These are phyloP conservation scores for Clistopyga incitator DNA, from an alignment of 2,888 invertebrate species.

Conservation along the genomic window DNA sequence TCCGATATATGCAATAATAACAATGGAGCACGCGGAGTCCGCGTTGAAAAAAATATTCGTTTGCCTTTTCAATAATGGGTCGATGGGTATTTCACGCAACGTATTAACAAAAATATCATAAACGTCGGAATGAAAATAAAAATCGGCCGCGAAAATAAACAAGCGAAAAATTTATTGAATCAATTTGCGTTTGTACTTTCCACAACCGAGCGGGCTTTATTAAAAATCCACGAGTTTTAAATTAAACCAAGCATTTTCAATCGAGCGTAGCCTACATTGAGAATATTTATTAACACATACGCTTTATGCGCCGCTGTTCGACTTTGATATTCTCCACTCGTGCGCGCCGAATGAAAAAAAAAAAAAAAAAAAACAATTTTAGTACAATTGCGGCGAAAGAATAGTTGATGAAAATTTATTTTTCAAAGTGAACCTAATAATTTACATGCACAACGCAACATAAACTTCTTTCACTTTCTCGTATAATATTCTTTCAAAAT, in stretches of 20 bases:
- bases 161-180: constrained; percentile 4
- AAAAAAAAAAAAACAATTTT: no score
- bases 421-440: not conserved
- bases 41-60: not conserved
- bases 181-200: constrained; percentile 17
- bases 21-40: not conserved
- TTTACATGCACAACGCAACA: no score
- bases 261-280: not conserved
- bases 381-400: not conserved
- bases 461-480: not conserved
- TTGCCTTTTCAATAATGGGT: not conserved
- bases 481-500: not conserved
- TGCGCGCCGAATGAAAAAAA: no score
- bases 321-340: not conserved
- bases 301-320: not conserved
- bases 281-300: not conserved
- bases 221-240: constrained; percentile 2
- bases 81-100: not conserved
- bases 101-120: not conserved
- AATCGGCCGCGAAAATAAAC: constrained; percentile 17
- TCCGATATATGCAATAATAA: no score
- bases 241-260: not conserved
- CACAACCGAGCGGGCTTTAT: not conserved
- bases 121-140: not conserved
- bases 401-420: not conserved